Base-by-base conservation (phyloP, 2,797 vertebrate genomes). In the Aeoliscus strigatus region DNA sequence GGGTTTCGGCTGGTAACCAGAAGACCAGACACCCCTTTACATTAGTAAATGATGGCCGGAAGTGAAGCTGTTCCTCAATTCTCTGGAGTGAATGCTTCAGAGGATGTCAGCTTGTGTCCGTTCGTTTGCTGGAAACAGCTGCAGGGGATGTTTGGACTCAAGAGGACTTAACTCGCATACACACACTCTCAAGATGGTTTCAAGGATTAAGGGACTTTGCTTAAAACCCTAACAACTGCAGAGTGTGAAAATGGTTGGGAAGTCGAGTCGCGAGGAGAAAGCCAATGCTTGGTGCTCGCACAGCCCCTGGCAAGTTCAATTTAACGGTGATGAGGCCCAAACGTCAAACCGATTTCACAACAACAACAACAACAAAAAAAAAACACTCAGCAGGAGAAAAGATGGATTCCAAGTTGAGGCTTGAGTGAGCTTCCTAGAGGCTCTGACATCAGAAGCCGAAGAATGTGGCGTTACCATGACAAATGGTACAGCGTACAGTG, bases 151-250 rank as follows among this genome's bases (percentile, higher is more conserved):
- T 84, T 77, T 59, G 73, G 79, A 66, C 64, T 76, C 59, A 55
- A 50, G 44, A 71, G 56, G 48, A 68, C 57, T 81, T 79, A 75
- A 59, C 58, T 67, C 13, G n/a, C 59, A 74, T 66, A 50, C 66
- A 60, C 51, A 75, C 63, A 51, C 70, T 70, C 67, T 48, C 45
- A 48, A 74, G 71, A 76, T 61, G 70, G 61, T 63, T 77, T 77
- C 52, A 62, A 51, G 75, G 79, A 81, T 80, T 82, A 79, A 50
- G 25, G 32, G 68, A 65, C 68, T 84, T 80, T 75, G 46, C 69
- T 66, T 21, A 65, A 78, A 79, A 53, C 70, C 39, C 40, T 2
- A 53, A 63, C 39, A 66, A 21, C 66, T 47, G 61, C 54, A 3
- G 21, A 65, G 79, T 74, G 81, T 75, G 63, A 80, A 77, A 75